A percentile compares a stretch with the other conserved stretches of the same genome.
Conservation (phyloP, 2,797 vertebrate species). For the Xiphorhynchus erythropygius region DNA sequence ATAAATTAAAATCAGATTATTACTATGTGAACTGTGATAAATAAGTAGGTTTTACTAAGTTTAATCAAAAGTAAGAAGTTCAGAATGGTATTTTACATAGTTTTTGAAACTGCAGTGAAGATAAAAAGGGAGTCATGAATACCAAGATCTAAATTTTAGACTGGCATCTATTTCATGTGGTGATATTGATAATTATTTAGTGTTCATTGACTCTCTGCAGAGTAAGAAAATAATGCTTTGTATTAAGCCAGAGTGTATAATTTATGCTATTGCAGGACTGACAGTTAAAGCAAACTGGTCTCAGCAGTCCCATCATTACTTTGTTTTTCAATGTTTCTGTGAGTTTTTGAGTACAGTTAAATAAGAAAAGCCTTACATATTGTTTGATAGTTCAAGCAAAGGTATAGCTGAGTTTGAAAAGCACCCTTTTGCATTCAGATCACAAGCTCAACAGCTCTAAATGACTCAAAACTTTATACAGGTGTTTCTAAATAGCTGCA, state of each 20-base stretch:
- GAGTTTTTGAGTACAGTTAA: neutral
- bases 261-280: neutral
- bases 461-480: neutral
- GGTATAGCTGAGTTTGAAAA: neutral
- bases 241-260: neutral
- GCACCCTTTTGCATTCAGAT: neutral
- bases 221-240: neutral
- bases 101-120: neutral
- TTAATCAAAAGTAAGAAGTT: neutral
- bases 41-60: neutral
- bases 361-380: neutral
- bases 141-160: neutral
- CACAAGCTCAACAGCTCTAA: neutral
- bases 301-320: neutral
- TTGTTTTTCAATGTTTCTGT: neutral
- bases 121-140: rapidly evolving
- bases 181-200: neutral
- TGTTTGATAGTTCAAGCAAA: neutral
- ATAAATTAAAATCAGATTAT: neutral
- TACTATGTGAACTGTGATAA: neutral
- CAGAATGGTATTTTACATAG: neutral
- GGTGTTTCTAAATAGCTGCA: constrained; percentile 11
- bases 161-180: neutral
- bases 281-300: neutral
- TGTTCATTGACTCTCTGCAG: neutral